These are phyloP conservation scores for Urocitellus parryii DNA, from an alignment of 2,113 vertebrate genomes.

Conservation along the genomic window DNA sequence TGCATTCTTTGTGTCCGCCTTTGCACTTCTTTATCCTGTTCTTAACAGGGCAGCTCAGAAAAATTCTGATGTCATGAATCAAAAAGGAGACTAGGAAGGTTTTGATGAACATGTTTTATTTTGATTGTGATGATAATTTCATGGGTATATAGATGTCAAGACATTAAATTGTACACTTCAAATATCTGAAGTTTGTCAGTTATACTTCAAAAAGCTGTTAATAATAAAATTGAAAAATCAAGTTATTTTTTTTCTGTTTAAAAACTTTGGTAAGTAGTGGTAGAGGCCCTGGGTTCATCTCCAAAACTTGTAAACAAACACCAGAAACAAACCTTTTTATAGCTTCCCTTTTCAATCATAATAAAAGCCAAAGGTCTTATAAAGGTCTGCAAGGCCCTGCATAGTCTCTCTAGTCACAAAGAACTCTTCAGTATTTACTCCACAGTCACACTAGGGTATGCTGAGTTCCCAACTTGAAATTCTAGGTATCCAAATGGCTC, in stretches of 20 bases:
- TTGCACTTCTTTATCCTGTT: not conserved
- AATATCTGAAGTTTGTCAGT: conserved; percentile 22
- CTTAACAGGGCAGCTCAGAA: not conserved
- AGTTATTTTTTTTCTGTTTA: not conserved
- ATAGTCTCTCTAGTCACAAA: not conserved
- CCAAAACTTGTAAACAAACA: not conserved
- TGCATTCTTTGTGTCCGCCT: not conserved
- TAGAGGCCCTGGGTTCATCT: not conserved
- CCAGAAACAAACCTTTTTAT: not conserved
- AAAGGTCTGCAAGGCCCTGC: not conserved
- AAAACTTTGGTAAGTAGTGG: not conserved
- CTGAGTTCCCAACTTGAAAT: not conserved
- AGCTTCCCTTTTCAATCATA: conserved; percentile 36
- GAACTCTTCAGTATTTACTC: not conserved
- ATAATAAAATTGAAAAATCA: not conserved
- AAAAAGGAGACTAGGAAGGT: not conserved
- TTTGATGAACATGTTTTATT: conserved; percentile 4
- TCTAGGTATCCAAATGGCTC: not conserved
- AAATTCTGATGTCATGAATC: conserved; percentile 27
- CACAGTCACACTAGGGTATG: not conserved
- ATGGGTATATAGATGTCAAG: not conserved
- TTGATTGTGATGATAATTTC: not conserved
- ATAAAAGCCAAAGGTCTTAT: conserved; percentile 35
- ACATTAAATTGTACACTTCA: conserved; percentile 15
- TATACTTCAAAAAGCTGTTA: conserved; percentile 36